These are phyloP conservation scores for Epinephelus coioides DNA, from an alignment of 2,797 vertebrate genomes.

Conservation along the genomic window DNA sequence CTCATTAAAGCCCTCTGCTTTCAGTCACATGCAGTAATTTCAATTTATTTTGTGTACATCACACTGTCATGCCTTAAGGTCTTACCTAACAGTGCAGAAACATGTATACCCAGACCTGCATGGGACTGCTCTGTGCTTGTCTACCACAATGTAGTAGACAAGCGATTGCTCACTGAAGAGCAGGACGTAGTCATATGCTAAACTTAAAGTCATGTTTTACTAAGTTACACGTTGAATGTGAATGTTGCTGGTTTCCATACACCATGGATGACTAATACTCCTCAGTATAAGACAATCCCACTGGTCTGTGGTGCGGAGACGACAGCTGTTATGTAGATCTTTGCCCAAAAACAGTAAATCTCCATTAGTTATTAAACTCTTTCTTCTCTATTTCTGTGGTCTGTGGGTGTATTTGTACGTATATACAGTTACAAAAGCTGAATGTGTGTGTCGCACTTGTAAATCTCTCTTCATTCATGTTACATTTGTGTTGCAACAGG, in stretches of 20 bases:
- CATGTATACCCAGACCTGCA: background rate
- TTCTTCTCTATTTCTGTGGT: background rate
- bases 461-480: background rate
- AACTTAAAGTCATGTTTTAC: background rate
- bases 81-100: constrained; percentile 25
- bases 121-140: background rate
- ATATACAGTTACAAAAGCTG: background rate
- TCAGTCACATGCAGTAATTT: constrained; percentile 36
- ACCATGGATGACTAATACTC: constrained; percentile 11
- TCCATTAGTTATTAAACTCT: background rate
- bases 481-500: background rate
- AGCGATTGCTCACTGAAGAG: background rate
- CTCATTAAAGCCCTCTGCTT: constrained; percentile 56
- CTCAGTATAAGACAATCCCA: constrained; percentile 13
- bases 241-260: constrained; percentile 7
- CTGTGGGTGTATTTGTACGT: background rate
- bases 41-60: constrained; percentile 23
- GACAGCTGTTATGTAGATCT: background rate
- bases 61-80: constrained; percentile 14
- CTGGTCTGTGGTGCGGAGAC: constrained; percentile 3
- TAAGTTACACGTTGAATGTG: background rate
- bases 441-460: background rate
- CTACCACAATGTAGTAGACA: background rate
- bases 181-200: background rate
- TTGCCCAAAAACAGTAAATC: background rate